Evolutionary conservation across 2,797 vertebrate species (phyloP).

Genomic region (Pantherophis vulpinus): DNA sequence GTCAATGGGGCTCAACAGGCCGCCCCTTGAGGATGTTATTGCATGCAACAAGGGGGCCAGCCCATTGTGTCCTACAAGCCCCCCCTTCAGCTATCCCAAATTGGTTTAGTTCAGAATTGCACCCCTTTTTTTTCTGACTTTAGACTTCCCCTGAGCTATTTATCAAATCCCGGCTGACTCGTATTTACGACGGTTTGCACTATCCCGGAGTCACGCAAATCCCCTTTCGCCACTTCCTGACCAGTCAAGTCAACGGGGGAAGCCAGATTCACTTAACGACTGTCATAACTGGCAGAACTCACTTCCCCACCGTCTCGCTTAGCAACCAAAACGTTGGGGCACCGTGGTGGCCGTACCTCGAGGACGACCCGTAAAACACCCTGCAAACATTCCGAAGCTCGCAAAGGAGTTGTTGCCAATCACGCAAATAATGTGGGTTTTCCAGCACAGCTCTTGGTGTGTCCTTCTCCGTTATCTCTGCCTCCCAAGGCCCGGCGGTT

Average conservation of each 20-base stretch:
- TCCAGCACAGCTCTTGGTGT: neutral
- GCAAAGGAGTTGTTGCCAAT: conserved; percentile 2
- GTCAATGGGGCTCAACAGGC: too few species aligned
- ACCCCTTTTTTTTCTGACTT: neutral
- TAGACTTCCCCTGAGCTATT: neutral
- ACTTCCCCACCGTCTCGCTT: too few species aligned
- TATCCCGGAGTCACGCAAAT: too few species aligned
- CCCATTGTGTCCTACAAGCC: neutral
- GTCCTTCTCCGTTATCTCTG: neutral
- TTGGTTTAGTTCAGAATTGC: neutral
- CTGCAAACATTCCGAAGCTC: neutral
- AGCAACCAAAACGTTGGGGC: too few species aligned
- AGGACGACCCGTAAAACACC: neutral
- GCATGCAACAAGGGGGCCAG: neutral
- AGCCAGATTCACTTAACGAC: too few species aligned
- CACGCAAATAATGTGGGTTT: neutral
- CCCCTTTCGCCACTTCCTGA: too few species aligned
- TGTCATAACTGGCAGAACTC: too few species aligned
- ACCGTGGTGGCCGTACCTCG: too few species aligned
- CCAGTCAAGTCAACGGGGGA: too few species aligned
- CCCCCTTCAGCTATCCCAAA: neutral
- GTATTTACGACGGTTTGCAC: too few species aligned
- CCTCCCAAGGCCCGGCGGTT: neutral
- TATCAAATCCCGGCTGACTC: neutral
- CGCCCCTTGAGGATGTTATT: too few species aligned